Evolutionary conservation across 2,797 vertebrate genomes (phyloP), one percentile per base, ranked within the genome.

Genomic region (Chrysocyon brachyurus): DNA sequence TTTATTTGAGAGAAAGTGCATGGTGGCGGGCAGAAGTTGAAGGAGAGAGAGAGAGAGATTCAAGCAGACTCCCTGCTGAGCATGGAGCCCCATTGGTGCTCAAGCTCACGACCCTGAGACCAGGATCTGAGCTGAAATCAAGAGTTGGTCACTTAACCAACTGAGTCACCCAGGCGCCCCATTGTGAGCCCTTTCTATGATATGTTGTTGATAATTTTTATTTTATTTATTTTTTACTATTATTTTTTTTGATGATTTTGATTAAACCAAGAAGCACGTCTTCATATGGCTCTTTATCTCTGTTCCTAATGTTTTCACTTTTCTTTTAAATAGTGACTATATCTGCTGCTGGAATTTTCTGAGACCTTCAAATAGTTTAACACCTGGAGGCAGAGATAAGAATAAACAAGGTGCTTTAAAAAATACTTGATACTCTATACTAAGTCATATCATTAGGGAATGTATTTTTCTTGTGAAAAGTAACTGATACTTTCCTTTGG

Each of bases 281-380:
- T 81, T 84, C 52, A 17, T 54, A 59, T 6, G 28, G 11, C 11
- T 2, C 14, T 95, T 95, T 26, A 90, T 73, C 14, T 95, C 5
- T 5, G 8, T 77, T 54, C 31, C 49, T 87, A 24, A 15, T 59
- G 16, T 93, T 85, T 78, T 54, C 70, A 2, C 57, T 83, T 26
- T 78, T 82, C 17, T 81, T 89, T 85, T n/a, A 52, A 85, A 63
- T 56, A 77, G 26, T 59, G 21, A 36, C 52, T 14, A 16, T 61
- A 26, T 95, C 52, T 70, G 11, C 52, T 91, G 24, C 7, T 84
- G 21, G n/a, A 81, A 6, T 68, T 95, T 81, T 94, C 28, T 83
- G 52, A 96, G 40, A 91, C 12, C 56, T 40, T 89, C n/a, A 86
- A 54, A 64, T 57, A 68, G 24, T 90, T 92, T 68, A 75, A 94